These are phyloP conservation scores for Lampris incognitus DNA, from an alignment of 2,113 vertebrate species.

Conservation along the genomic window DNA sequence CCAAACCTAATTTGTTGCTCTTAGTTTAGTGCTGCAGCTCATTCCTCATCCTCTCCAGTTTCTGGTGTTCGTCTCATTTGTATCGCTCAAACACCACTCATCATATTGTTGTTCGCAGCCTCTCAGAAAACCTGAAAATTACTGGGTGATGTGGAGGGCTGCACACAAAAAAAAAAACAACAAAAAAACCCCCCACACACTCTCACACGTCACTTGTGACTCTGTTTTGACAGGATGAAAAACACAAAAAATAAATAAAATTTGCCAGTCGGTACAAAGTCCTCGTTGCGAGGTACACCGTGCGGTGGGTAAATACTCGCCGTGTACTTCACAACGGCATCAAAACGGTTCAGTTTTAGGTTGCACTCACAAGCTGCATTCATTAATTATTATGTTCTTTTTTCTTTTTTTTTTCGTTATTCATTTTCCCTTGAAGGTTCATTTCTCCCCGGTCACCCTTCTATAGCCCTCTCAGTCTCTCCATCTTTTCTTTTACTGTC, in stretches of 20 bases:
- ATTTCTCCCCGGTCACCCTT: background rate
- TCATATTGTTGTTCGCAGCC: constrained; percentile 22
- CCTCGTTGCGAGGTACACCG: background rate
- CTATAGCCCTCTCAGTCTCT: background rate
- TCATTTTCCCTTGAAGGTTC: background rate
- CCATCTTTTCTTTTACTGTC: background rate
- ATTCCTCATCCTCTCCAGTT: constrained; percentile 24
- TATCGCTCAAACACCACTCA: constrained; percentile 15
- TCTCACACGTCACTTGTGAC: background rate
- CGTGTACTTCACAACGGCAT: too few relatives aligned
- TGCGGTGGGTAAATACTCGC: background rate
- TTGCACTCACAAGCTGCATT: background rate
- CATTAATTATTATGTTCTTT: background rate
- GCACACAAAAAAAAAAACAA: background rate
- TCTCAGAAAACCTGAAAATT: background rate
- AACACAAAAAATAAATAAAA: background rate
- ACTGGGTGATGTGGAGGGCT: background rate
- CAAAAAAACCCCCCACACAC: background rate
- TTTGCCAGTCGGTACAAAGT: background rate
- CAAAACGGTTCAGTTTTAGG: background rate
- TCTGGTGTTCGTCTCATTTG: constrained; percentile 14
- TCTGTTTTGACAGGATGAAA: background rate
- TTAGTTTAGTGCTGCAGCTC: constrained; percentile 26
- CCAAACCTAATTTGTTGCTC: constrained; percentile 24
- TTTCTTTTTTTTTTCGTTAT: background rate